These are phyloP conservation scores for Lepus townsendii DNA, from an alignment of 2,797 vertebrate genomes.

Conservation along the genomic window DNA sequence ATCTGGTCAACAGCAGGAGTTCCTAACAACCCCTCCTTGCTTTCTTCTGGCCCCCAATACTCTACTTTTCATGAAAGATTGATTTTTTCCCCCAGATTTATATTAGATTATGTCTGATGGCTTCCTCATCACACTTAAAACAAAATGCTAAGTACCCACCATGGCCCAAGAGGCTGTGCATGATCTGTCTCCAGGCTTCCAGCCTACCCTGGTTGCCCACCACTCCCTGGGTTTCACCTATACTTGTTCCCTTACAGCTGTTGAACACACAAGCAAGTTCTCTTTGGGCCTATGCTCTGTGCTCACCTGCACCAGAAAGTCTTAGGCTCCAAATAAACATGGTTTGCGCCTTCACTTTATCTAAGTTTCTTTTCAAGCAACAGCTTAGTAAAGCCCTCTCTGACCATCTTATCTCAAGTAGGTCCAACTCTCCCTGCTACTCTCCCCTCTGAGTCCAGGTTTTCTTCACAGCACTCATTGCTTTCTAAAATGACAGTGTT, in stretches of 20 bases:
- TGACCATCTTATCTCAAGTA: background rate
- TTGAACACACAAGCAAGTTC: background rate
- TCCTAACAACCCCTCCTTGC: background rate
- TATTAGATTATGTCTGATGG: background rate
- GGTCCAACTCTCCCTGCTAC: background rate
- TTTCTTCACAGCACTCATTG: conserved; percentile 1
- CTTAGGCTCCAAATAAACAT: background rate
- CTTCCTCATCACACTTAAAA: background rate
- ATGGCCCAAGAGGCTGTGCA: background rate
- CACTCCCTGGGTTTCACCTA: background rate
- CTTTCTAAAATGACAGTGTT: conserved; percentile 21
- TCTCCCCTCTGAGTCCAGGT: background rate
- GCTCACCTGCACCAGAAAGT: background rate
- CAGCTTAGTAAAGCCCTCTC: background rate
- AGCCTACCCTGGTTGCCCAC: background rate
- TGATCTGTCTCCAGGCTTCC: background rate
- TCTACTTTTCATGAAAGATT: conserved; percentile 20
- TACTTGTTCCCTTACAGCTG: background rate
- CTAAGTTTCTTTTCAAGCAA: background rate
- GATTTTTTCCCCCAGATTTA: background rate
- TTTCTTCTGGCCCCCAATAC: background rate
- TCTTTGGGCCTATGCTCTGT: background rate
- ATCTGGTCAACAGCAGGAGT: background rate
- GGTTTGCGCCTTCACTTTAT: background rate
- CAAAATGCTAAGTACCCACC: background rate